phyloP scores from a whole-genome alignment of 1,140 invertebrate genomes.

The Saccostrea cuccullata region DNA sequence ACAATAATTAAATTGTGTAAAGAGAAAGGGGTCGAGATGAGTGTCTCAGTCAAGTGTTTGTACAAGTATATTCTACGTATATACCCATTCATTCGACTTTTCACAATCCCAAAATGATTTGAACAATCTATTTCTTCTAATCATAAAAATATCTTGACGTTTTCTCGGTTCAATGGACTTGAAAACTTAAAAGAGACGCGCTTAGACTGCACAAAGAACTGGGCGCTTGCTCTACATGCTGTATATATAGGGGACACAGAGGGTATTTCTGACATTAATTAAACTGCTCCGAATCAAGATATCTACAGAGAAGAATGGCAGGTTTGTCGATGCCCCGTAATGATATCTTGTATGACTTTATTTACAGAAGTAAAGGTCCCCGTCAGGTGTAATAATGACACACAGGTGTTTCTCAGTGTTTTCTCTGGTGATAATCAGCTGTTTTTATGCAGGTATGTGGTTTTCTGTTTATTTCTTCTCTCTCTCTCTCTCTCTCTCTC shows the following conservation, averaged over 20 bases:
- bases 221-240: too few relatives aligned
- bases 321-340: background rate
- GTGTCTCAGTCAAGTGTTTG: too few relatives aligned
- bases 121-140: too few relatives aligned
- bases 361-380: conserved; percentile 7
- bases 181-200: background rate
- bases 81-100: too few relatives aligned
- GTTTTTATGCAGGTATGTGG: conserved; percentile 1
- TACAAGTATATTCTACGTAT: too few relatives aligned
- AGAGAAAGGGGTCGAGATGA: too few relatives aligned
- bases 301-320: background rate
- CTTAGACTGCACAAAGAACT: background rate
- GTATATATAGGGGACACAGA: background rate
- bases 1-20: too few relatives aligned
- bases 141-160: too few relatives aligned
- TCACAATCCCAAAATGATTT: too few relatives aligned
- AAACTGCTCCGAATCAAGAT: background rate
- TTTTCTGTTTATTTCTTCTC: background rate
- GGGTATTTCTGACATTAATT: conserved; percentile 14
- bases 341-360: background rate
- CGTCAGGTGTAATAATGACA: background rate
- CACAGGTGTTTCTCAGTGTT: conserved; percentile 8
- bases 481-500: too few relatives aligned
- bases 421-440: background rate
- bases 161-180: background rate